Conservation (phyloP, 2,113 vertebrate species). For the Platichthys flesus region DNA sequence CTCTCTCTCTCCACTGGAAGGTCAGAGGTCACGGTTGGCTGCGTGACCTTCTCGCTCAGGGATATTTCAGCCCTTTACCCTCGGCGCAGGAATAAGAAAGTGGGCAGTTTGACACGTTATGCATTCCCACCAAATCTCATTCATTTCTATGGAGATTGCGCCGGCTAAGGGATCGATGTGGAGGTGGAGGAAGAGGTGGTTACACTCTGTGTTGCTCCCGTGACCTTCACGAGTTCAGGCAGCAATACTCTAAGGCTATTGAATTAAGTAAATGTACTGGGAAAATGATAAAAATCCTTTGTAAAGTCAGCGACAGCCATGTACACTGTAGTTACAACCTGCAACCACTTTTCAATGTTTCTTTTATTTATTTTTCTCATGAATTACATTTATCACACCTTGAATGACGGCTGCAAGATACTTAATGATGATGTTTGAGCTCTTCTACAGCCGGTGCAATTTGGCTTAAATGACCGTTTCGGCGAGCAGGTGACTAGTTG, state of each 20-base stretch:
- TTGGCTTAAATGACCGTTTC: too few species aligned
- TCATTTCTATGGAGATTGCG: constrained; percentile 8
- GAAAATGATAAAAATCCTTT: too few species aligned
- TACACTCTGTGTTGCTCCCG: neutral
- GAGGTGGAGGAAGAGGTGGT: neutral
- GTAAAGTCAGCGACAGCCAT: too few species aligned
- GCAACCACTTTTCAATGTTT: too few species aligned
- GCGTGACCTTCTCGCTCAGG: constrained; percentile 1
- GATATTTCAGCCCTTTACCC: neutral
- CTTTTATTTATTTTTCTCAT: neutral
- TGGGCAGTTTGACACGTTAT: neutral
- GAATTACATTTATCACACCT: neutral
- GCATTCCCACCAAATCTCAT: neutral
- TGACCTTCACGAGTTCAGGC: neutral
- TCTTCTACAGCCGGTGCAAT: too few species aligned
- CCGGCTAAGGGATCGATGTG: neutral
- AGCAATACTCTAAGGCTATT: neutral
- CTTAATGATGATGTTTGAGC: too few species aligned
- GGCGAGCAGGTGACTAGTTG: too few species aligned
- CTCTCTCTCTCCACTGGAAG: neutral
- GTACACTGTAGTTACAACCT: too few species aligned
- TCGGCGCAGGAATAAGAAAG: neutral
- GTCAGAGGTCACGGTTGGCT: constrained; percentile 18
- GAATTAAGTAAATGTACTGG: too few species aligned
- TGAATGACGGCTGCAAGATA: too few species aligned